phyloP scores from a whole-genome alignment of 2,113 vertebrate species.

The Meleagris gallopavo region DNA sequence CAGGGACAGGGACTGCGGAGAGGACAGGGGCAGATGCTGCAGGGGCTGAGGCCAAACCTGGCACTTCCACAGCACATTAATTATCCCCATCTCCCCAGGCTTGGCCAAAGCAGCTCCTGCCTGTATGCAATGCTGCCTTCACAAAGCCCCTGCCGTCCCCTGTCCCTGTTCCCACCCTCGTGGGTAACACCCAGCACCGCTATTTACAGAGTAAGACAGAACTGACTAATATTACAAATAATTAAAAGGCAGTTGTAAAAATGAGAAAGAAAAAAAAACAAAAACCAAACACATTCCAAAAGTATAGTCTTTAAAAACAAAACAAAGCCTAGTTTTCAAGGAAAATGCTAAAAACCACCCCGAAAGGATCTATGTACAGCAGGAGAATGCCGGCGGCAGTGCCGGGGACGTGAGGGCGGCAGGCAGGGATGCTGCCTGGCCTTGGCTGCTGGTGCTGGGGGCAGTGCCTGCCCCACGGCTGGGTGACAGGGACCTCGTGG shows the following conservation, averaged over 20 bases:
- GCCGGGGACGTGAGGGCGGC: background rate
- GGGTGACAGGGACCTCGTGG: background rate
- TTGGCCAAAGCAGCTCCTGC: no score
- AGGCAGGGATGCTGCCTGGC: background rate
- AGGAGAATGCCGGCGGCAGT: conserved; percentile 52
- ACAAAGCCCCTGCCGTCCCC: background rate
- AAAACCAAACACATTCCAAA: conserved; percentile 67
- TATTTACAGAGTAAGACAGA: conserved; percentile 71
- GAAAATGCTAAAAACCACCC: conserved; percentile 77
- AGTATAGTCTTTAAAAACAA: conserved; percentile 67
- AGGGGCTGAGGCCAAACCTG: background rate
- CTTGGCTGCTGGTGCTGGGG: conserved; percentile 37
- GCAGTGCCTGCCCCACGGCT: background rate
- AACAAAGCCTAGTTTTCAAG: conserved; percentile 59
- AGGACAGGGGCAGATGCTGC: background rate
- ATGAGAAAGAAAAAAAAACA: conserved; percentile 61
- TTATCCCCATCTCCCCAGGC: background rate
- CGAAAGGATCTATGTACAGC: conserved; percentile 76
- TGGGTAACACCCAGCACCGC: background rate
- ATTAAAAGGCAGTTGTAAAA: conserved; percentile 71
- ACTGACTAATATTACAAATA: conserved; percentile 57
- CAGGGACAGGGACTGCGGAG: background rate
- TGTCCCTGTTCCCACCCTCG: background rate
- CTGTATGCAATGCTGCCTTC: background rate
- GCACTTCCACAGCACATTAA: background rate